Percentiles rank a stretch among this genome's conserved stretches.
Conservation (phyloP, 2,888 invertebrate genomes). For the Heliconius sara region DNA sequence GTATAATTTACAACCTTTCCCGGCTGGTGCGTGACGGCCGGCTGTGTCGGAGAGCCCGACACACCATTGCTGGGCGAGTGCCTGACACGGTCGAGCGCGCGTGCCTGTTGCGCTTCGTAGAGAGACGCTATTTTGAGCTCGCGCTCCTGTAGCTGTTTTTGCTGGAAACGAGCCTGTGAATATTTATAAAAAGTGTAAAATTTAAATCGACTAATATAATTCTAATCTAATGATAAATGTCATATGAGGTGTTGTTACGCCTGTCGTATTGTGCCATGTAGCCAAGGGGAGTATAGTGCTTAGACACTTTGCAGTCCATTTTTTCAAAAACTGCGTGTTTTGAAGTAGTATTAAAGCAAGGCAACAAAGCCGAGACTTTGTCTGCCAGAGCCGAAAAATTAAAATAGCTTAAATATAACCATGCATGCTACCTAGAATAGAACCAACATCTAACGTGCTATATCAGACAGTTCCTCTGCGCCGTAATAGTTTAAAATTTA, state of each 20-base stretch:
- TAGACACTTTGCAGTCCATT: no score
- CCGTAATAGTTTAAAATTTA: not conserved
- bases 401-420: no score
- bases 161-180: slow-evolving; percentile 91
- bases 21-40: slow-evolving; percentile 60
- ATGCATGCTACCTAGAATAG: not conserved
- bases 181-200: not conserved
- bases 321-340: no score
- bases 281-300: no score
- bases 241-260: no score
- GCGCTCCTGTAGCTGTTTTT: slow-evolving; percentile 91
- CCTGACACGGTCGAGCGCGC: slow-evolving; percentile 79
- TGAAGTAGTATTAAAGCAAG: no score
- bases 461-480: not conserved
- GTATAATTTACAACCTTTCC: slow-evolving; percentile 65
- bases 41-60: slow-evolving; percentile 49
- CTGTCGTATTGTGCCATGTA: no score
- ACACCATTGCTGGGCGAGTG: slow-evolving; percentile 54
- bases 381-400: no score
- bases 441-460: not conserved
- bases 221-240: no score
- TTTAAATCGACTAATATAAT: not conserved
- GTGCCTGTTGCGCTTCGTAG: slow-evolving; percentile 86
- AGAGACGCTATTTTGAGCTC: slow-evolving; percentile 90
- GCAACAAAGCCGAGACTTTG: no score